These are phyloP conservation scores for Heliconius ismenius DNA, from an alignment of 2,888 invertebrate genomes.

Conservation along the genomic window DNA sequence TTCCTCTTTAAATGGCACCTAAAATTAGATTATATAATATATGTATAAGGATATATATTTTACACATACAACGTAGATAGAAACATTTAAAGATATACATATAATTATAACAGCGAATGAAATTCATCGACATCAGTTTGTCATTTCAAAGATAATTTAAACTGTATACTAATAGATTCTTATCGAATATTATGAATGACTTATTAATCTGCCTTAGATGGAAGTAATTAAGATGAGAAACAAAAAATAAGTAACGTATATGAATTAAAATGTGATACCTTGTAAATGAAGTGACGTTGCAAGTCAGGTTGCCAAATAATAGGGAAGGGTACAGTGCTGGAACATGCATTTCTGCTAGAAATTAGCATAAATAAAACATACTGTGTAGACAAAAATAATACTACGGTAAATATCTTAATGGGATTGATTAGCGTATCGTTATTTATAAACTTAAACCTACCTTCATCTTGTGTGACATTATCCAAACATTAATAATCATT, in stretches of 20 bases:
- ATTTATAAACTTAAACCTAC: slow-evolving; percentile 48
- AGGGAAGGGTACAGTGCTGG: slow-evolving; percentile 21
- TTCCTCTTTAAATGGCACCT: slow-evolving; percentile 85
- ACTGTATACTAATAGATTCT: background rate
- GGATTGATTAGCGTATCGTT: background rate
- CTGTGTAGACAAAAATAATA: slow-evolving; percentile 9
- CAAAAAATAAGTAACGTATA: slow-evolving; percentile 1
- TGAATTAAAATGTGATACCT: slow-evolving; percentile 19
- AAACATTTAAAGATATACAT: background rate
- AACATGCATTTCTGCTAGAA: slow-evolving; percentile 28
- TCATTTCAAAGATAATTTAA: background rate
- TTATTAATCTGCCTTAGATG: background rate
- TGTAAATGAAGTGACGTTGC: slow-evolving; percentile 14
- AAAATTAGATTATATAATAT: slow-evolving; percentile 44
- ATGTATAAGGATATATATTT: background rate
- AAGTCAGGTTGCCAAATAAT: slow-evolving; percentile 16
- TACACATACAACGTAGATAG: background rate
- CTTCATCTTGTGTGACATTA: slow-evolving; percentile 67
- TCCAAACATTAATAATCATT: slow-evolving; percentile 73
- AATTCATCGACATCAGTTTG: background rate
- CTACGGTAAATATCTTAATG: background rate
- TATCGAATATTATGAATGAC: background rate
- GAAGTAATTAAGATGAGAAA: background rate
- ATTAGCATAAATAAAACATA: slow-evolving; percentile 7
- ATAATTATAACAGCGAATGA: background rate